phyloP scores from a whole-genome alignment of 1,140 invertebrate genomes.

The Trichonephila clavipes region DNA sequence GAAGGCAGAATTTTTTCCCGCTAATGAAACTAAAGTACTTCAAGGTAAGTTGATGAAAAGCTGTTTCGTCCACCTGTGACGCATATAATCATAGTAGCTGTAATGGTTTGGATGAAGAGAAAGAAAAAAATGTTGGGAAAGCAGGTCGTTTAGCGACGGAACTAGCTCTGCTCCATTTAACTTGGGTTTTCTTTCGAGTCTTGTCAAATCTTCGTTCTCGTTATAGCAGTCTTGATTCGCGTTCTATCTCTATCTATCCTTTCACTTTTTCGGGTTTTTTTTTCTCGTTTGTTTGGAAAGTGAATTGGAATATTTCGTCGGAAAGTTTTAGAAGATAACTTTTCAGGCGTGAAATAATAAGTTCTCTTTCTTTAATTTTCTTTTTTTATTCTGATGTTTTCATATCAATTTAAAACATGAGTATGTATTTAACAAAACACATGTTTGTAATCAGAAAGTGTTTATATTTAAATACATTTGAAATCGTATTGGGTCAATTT shows the following conservation, averaged over 20 bases:
- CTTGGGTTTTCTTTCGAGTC: neutral
- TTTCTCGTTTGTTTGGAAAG: neutral
- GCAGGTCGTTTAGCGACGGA: constrained; percentile 68
- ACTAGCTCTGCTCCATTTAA: constrained; percentile 74
- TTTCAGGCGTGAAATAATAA: neutral
- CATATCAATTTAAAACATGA: too few species aligned
- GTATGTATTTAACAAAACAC: too few species aligned
- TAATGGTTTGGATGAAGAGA: constrained; percentile 16
- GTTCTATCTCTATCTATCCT: neutral
- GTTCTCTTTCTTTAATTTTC: neutral
- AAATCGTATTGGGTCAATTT: too few species aligned
- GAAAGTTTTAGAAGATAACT: neutral
- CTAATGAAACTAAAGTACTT: neutral
- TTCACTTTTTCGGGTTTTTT: constrained; percentile 8
- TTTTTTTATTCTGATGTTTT: too few species aligned
- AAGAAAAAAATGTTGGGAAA: neutral
- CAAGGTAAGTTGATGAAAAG: constrained; percentile 40
- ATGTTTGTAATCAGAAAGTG: too few species aligned
- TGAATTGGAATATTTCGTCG: neutral
- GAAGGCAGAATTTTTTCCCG: neutral
- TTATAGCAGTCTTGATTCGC: neutral
- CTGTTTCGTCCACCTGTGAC: constrained; percentile 42
- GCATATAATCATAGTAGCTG: neutral
- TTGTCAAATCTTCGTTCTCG: constrained; percentile 25
- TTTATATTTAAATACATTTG: too few species aligned